Percentiles rank a stretch among this genome's conserved stretches.
Evolutionary conservation across 2,113 vertebrate genomes (phyloP).

Genomic region (Eolophus roseicapilla): DNA sequence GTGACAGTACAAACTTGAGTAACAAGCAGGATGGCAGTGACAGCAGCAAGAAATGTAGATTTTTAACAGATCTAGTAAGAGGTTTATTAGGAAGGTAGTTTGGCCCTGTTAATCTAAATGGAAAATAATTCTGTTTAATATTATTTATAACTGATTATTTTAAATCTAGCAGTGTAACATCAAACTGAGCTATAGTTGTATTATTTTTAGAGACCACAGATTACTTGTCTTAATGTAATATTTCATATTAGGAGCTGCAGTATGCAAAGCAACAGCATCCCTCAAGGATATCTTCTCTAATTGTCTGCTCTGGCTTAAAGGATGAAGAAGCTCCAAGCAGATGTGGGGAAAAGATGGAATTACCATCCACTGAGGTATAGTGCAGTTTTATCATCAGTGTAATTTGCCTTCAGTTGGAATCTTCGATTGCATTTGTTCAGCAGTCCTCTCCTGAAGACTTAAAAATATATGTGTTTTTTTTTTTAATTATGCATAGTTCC

Average conservation of each 20-base stretch:
- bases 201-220: not conserved
- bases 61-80: not conserved
- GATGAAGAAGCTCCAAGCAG: not conserved
- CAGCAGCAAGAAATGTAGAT: not conserved
- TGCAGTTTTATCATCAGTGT: not conserved
- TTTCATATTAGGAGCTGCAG: slow-evolving; percentile 71
- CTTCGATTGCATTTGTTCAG: not conserved
- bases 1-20: not conserved
- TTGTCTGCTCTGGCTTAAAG: not conserved
- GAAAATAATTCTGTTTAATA: not conserved
- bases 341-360: not conserved
- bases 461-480: not conserved
- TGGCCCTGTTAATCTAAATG: not conserved
- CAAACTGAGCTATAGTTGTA: not conserved
- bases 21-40: not conserved
- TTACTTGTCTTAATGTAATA: not conserved
- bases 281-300: not conserved
- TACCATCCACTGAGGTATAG: not conserved
- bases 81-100: not conserved
- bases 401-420: not conserved
- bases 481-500: not conserved
- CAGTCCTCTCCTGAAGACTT: not conserved
- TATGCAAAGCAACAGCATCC: slow-evolving; percentile 47
- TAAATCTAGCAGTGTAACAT: not conserved
- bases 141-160: not conserved